Conservation (phyloP, 2,888 invertebrate genomes). For the Aspidiotus destructor region DNA sequence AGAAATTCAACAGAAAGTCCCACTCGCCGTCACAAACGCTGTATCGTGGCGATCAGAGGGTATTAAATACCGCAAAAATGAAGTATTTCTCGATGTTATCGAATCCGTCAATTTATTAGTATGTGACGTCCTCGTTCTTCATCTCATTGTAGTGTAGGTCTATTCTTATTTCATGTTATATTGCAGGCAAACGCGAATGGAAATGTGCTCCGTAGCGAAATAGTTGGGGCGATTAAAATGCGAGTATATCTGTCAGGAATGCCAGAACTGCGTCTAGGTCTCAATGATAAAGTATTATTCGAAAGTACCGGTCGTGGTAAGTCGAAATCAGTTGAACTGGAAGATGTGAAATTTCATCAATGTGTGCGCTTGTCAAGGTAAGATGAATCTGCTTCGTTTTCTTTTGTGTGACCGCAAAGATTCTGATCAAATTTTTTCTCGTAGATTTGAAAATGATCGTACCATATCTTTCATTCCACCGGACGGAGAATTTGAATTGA, state of each 20-base stretch:
- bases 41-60: conserved; percentile 61
- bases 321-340: conserved; percentile 58
- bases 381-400: background rate
- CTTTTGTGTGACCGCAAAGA: too few species aligned
- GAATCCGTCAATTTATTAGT: conserved; percentile 59
- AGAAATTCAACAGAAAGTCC: conserved; percentile 54
- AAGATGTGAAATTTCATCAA: conserved; percentile 62
- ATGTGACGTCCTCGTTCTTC: conserved; percentile 36
- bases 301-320: conserved; percentile 57
- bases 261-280: conserved; percentile 58
- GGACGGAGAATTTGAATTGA: conserved; percentile 60
- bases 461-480: conserved; percentile 61
- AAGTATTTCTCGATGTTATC: conserved; percentile 60
- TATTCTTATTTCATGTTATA: conserved; percentile 10
- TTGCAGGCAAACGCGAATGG: conserved; percentile 52
- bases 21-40: conserved; percentile 62
- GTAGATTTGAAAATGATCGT: conserved; percentile 54
- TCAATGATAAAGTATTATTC: conserved; percentile 59
- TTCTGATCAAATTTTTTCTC: background rate
- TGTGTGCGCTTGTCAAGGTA: conserved; percentile 54
- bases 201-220: conserved; percentile 56
- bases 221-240: conserved; percentile 60
- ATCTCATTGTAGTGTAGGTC: background rate
- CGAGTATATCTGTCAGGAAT: conserved; percentile 58
- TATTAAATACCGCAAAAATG: conserved; percentile 59